Conservation (phyloP, 2,113 vertebrate species). For the Oenanthe oenanthe region DNA sequence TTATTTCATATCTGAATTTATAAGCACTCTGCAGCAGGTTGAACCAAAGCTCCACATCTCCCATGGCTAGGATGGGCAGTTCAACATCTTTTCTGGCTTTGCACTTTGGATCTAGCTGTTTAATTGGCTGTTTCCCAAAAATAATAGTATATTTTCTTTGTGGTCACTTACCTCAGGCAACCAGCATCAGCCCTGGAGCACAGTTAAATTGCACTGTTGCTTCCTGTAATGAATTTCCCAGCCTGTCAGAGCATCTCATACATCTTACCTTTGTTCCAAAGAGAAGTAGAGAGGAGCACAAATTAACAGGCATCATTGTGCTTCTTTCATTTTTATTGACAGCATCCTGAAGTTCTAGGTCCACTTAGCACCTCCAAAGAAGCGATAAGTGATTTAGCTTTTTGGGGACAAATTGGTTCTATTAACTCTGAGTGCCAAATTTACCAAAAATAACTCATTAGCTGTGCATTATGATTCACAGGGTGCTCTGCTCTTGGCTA, state of each 20-base stretch:
- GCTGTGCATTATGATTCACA: slow-evolving; percentile 72
- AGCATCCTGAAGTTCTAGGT: slow-evolving; percentile 75
- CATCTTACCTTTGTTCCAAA: slow-evolving; percentile 29
- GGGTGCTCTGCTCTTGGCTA: slow-evolving; percentile 75
- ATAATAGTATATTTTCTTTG: background rate
- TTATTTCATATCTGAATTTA: slow-evolving; percentile 18
- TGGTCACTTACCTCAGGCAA: background rate
- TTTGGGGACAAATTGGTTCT: slow-evolving; percentile 75
- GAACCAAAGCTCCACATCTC: background rate
- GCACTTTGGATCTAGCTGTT: background rate
- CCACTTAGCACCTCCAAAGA: slow-evolving; percentile 77
- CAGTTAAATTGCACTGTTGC: slow-evolving; percentile 4
- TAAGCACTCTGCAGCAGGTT: background rate
- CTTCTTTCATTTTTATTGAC: slow-evolving; percentile 69
- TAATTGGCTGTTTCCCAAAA: background rate
- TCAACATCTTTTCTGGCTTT: background rate
- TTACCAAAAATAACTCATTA: slow-evolving; percentile 80
- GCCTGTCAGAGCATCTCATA: background rate
- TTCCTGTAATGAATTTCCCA: background rate
- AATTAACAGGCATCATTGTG: slow-evolving; percentile 31
- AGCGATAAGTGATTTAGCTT: slow-evolving; percentile 78
- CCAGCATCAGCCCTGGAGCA: background rate
- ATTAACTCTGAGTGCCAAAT: slow-evolving; percentile 74
- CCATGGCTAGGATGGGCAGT: background rate
- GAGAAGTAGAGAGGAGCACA: slow-evolving; percentile 8